A percentile compares a stretch with the other conserved stretches of the same genome.
phyloP scores from a whole-genome alignment of 1,140 invertebrate species.

The Rhopalosiphum maidis region DNA sequence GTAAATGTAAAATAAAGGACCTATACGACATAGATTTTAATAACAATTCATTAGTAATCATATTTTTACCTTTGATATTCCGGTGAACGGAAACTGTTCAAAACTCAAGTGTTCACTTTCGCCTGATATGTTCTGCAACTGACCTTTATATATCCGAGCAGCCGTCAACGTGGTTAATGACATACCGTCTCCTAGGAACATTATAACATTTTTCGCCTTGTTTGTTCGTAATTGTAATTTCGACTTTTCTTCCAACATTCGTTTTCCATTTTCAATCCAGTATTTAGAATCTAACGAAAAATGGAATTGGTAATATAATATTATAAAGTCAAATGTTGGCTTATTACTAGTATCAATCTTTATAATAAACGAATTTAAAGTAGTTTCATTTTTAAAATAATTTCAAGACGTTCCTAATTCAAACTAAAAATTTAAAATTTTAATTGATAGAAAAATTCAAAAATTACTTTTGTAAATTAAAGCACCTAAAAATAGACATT shows the following conservation, averaged over 20 bases:
- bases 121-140: conserved; percentile 66
- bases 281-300: conserved; percentile 56
- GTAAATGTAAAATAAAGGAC: background rate
- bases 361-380: background rate
- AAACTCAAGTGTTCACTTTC: conserved; percentile 76
- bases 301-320: background rate
- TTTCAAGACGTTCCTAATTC: background rate
- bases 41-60: background rate
- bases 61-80: conserved; percentile 73
- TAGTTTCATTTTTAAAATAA: background rate
- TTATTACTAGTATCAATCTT: too few relatives aligned
- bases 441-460: background rate
- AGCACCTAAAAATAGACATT: background rate
- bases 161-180: conserved; percentile 75
- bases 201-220: conserved; percentile 73
- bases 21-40: background rate
- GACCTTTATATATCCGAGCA: conserved; percentile 72
- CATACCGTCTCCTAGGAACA: conserved; percentile 82
- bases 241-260: conserved; percentile 50
- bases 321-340: too few relatives aligned
- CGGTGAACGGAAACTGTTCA: conserved; percentile 78
- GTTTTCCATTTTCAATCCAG: conserved; percentile 59
- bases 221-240: conserved; percentile 58
- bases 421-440: background rate
- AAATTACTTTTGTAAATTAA: background rate